A percentile compares a stretch with the other conserved stretches of the same genome.
These are phyloP conservation scores for Tetragonula clypearis DNA, from an alignment of 1,140 invertebrate species.

Conservation along the genomic window DNA sequence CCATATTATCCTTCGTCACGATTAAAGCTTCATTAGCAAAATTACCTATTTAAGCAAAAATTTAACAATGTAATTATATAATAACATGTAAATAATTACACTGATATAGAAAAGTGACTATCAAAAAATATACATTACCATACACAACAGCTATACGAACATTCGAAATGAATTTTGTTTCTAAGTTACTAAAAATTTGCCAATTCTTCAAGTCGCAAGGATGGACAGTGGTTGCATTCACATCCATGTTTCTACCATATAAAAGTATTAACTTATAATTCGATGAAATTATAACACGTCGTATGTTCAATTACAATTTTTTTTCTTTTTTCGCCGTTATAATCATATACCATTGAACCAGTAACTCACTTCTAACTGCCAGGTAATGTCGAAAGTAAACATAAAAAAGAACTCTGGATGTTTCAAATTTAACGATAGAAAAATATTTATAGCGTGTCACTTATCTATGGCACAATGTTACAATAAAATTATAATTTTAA, in stretches of 20 bases:
- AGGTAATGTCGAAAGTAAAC: neutral
- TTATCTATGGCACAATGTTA: too few species aligned
- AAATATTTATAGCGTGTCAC: neutral
- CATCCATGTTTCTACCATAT: neutral
- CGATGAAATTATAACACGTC: neutral
- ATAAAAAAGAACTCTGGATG: neutral
- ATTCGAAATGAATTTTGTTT: constrained; percentile 80
- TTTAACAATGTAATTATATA: neutral
- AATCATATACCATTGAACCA: neutral
- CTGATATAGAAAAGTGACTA: neutral
- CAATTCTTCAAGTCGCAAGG: constrained; percentile 83
- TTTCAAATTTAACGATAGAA: neutral
- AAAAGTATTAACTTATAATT: neutral
- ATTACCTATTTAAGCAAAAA: constrained; percentile 71
- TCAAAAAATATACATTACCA: constrained; percentile 31
- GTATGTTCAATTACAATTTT: neutral
- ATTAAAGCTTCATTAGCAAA: constrained; percentile 86
- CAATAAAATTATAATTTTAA: too few species aligned
- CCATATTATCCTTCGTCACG: constrained; percentile 85
- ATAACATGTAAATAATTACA: neutral
- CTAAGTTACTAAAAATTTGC: constrained; percentile 85
- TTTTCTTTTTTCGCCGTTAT: neutral
- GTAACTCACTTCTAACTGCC: neutral
- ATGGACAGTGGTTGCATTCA: constrained; percentile 63
- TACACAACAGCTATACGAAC: constrained; percentile 3